Evolutionary conservation across 2,797 vertebrate species (phyloP).

Genomic region (Erpetoichthys calabaricus): DNA sequence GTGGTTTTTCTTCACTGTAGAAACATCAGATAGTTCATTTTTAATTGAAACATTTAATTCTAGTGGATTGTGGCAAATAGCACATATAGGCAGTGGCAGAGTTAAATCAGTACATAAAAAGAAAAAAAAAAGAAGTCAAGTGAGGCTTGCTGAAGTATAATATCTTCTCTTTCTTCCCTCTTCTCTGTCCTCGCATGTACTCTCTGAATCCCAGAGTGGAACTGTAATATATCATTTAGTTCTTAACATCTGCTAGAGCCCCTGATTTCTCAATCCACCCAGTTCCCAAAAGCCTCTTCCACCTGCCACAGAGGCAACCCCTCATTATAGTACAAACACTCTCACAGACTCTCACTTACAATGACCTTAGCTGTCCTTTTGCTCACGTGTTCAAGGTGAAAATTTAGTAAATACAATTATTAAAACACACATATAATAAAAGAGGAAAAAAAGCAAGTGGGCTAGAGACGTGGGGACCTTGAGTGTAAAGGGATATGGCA

Average conservation of each 20-base stretch:
- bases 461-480: conserved; percentile 23
- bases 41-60: too few relatives aligned
- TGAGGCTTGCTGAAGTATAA: background rate
- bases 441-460: conserved; percentile 28
- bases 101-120: too few relatives aligned
- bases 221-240: conserved; percentile 66
- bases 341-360: conserved; percentile 13
- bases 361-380: conserved; percentile 54
- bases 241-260: conserved; percentile 69
- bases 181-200: conserved; percentile 48
- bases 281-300: conserved; percentile 68
- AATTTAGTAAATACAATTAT: conserved; percentile 59
- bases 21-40: too few relatives aligned
- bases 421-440: conserved; percentile 41
- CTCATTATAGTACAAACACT: conserved; percentile 49
- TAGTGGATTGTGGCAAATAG: too few relatives aligned
- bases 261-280: conserved; percentile 62
- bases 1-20: too few relatives aligned
- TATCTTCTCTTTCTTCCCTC: conserved; percentile 33
- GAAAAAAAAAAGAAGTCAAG: too few relatives aligned
- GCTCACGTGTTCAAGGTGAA: conserved; percentile 55
- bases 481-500: conserved; percentile 33
- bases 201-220: conserved; percentile 65
- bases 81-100: too few relatives aligned
- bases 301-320: conserved; percentile 59